Evolutionary conservation across 2,888 invertebrate genomes (phyloP).

Genomic region (Zelleria hepariella): DNA sequence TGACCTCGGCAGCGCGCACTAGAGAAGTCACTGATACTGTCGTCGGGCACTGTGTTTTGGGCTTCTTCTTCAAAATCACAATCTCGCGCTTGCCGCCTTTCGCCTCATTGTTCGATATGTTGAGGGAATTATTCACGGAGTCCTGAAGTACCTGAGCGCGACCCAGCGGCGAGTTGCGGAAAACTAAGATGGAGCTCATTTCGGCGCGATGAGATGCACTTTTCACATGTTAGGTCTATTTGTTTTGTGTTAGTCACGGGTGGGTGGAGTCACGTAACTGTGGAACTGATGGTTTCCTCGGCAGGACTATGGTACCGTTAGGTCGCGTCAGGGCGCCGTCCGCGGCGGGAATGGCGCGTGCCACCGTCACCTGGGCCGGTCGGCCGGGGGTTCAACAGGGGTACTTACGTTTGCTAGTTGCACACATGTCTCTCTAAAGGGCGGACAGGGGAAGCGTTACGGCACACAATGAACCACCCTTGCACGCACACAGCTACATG

Average conservation of each 20-base stretch:
- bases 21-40: conserved; percentile 60
- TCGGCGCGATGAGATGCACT: conserved; percentile 40
- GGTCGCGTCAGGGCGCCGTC: conserved; percentile 64
- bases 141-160: conserved; percentile 77
- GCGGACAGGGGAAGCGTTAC: conserved; percentile 48
- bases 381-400: conserved; percentile 64
- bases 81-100: conserved; percentile 60
- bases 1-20: conserved; percentile 43
- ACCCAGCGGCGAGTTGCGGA: conserved; percentile 70
- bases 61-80: conserved; percentile 68
- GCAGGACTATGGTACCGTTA: conserved; percentile 28
- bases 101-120: conserved; percentile 60
- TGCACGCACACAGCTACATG: neutral
- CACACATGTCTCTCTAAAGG: conserved; percentile 68
- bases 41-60: conserved; percentile 46
- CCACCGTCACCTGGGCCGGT: conserved; percentile 64
- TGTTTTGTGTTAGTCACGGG: conserved; percentile 35
- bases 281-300: neutral
- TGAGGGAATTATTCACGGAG: conserved; percentile 72
- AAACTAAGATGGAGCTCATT: conserved; percentile 73
- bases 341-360: conserved; percentile 68
- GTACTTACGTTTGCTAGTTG: conserved; percentile 70
- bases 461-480: conserved; percentile 24
- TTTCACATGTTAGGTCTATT: conserved; percentile 57
- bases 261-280: conserved; percentile 34